Base-by-base conservation (phyloP, 35 echinoderm and acorn worm species). In the Stichopus chloronotus region DNA sequence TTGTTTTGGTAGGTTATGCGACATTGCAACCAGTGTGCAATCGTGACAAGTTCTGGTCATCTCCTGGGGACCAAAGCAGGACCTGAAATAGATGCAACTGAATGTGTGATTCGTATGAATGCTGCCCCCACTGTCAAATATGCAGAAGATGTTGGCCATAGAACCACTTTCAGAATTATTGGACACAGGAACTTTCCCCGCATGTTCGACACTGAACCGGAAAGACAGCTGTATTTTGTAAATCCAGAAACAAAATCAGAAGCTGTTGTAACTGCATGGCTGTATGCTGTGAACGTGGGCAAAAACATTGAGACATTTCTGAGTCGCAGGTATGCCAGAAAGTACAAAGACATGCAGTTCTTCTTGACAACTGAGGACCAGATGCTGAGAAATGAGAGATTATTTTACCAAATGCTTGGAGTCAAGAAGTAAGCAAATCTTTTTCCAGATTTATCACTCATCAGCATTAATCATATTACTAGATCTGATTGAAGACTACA, bases 41-140 rank as follows among this genome's bases (percentile, higher is more conserved):
- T 97, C 13, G 96, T 97, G 20, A 93, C 93, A 16, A 97, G 96
- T 53, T 94, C 94, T 60, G 96, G 96, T 56, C 96, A 95, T 52
- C 86, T 98, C 0, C 57, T 93, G 16, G 92, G 92, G 8, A 92
- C 95, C 5, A 88, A 94, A 30, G 90, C 65, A 13, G 96, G 96
- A 52, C 8, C 59, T 13, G 81, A 94, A 24, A 98, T 98, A 65
- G 96, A 98, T 84, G 21, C 8, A 19, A 72, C 88, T 5, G 94
- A 98, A 25, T 98, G 96, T 85, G 92, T 97, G 14, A 95, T 97
- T 55, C 94, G 96, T 25, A 95, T 97, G 94, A 97, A 97, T 54
- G 92, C 81, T 76, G 96, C 96, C 68, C 96, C 96, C 20, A 95
- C 92, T 17, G 4, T 55, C 16, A 94, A 94, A 22, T 97, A 86